These are phyloP conservation scores for Drosophila baimaii DNA, from an alignment of 1,140 invertebrate genomes.

Conservation along the genomic window DNA sequence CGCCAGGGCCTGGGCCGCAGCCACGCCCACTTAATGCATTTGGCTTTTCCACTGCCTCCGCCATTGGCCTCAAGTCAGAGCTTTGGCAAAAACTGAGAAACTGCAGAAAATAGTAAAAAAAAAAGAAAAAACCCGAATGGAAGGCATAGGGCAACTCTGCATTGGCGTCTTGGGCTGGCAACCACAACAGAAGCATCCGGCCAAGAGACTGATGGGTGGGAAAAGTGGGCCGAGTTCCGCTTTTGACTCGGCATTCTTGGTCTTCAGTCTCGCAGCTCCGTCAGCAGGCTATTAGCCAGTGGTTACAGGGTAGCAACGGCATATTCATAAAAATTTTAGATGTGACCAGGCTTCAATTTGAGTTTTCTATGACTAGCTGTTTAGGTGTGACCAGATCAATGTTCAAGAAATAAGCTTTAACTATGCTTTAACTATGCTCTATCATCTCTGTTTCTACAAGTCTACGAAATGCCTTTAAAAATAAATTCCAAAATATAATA, in stretches of 20 bases:
- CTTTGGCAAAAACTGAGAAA: constrained; percentile 40
- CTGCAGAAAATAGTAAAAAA: constrained; percentile 4
- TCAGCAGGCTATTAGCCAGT: constrained; percentile 29
- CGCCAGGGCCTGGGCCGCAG: constrained; percentile 45
- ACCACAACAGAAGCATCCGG: constrained; percentile 59
- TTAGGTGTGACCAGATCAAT: too few relatives aligned
- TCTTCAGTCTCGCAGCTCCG: constrained; percentile 14
- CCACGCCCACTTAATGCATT: constrained; percentile 77
- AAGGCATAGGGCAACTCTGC: constrained; percentile 34
- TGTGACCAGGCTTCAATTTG: background rate
- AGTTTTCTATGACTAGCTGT: too few relatives aligned
- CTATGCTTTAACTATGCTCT: too few relatives aligned
- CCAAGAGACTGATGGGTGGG: constrained; percentile 23
- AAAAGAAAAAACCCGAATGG: background rate
- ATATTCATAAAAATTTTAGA: background rate
- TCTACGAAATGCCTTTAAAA: background rate
- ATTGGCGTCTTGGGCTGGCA: constrained; percentile 49
- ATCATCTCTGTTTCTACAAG: too few relatives aligned
- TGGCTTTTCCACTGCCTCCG: constrained; percentile 30
- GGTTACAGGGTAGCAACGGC: constrained; percentile 20
- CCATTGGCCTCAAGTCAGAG: constrained; percentile 48
- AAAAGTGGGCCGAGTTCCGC: constrained; percentile 22
- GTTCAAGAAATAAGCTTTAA: too few relatives aligned
- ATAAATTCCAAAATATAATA: background rate
- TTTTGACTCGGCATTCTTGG: constrained; percentile 35